Base-by-base conservation (phyloP, 1,140 invertebrate genomes). In the Uloborus diversus region DNA sequence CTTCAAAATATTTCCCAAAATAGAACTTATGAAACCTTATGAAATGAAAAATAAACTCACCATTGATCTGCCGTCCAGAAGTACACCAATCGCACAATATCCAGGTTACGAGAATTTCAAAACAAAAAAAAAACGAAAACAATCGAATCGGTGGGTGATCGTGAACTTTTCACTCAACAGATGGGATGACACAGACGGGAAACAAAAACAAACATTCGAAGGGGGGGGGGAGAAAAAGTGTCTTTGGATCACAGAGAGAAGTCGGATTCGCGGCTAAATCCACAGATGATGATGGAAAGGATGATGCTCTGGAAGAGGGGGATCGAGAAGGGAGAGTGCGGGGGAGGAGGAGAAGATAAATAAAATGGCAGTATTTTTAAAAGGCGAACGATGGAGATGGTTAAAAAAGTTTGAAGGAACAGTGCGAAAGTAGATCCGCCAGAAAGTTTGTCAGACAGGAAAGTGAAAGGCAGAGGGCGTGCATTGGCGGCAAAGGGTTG, bases 401-500 rank as follows among this genome's bases (percentile, higher is more conserved):
- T 53, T 53, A 20, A 53, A 53, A 20, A 64, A 70, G 47, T 32
- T 20, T 20, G 59, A 25, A 71, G 69, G 56, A 71, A 59, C 69
- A 59, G 69, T 1, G 59, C 33, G 71, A 75, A 27, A 28, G 23
- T 42, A 76, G 73, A 64, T 66, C 73, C 61, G 73, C 59, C 23
- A 59, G 73, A 76, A 76, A 76, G 49, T 76, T 76, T 62, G 25
- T 62, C 59, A 62, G 59, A 37, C 47, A 51, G 73, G 59, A 75
- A 76, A 76, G 61, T 65, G 61, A 65, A 76, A 76, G 61, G 61
- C 61, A 25, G 66, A 4, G 14, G 42, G 61, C 5, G 59, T 53
- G 59, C 33, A 61, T 35, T 33, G 61, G 73, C 61, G 61, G 59
- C 14, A 76, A 76, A 76, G 73, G 73, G 73, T 76, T 76, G 73